phyloP scores from a whole-genome alignment of 2,113 vertebrate species.

The Porphyrio hochstetteri region DNA sequence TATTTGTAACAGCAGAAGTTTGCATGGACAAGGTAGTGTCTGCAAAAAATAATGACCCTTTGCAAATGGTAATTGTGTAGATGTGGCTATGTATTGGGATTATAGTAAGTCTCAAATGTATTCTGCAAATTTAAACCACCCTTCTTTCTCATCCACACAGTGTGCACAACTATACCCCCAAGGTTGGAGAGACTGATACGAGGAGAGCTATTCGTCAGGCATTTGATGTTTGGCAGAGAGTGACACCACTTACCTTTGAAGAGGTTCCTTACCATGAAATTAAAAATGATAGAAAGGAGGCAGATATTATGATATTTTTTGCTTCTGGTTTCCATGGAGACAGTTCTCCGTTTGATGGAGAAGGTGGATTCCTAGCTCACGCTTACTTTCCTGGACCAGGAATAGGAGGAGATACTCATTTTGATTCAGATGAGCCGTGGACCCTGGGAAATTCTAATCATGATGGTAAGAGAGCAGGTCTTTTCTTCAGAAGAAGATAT shows the following conservation, averaged over 20 bases:
- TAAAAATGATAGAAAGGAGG: constrained; percentile 94
- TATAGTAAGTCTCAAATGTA: neutral
- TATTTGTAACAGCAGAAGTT: neutral
- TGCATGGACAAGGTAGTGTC: neutral
- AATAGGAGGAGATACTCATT: constrained; percentile 97
- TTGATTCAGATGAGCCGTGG: constrained; percentile 97
- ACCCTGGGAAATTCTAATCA: constrained; percentile 95
- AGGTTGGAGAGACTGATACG: constrained; percentile 94
- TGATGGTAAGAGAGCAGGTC: constrained; percentile 81
- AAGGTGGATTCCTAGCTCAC: constrained; percentile 96
- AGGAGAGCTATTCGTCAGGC: constrained; percentile 95
- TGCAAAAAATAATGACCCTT: neutral
- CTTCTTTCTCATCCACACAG: constrained; percentile 71
- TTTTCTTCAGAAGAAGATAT: neutral
- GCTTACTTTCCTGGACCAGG: constrained; percentile 98
- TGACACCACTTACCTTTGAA: constrained; percentile 96
- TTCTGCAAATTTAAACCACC: neutral
- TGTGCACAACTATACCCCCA: constrained; percentile 97
- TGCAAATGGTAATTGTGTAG: neutral
- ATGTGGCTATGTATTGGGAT: neutral
- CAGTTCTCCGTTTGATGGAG: constrained; percentile 96
- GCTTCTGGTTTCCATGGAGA: constrained; percentile 98
- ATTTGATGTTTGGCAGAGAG: constrained; percentile 97
- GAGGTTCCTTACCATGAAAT: constrained; percentile 95
- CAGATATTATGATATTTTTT: constrained; percentile 99